A percentile compares a stretch with the other conserved stretches of the same genome.
Conservation (phyloP, 2,113 vertebrate genomes). For the Paraplagusia blochii region DNA sequence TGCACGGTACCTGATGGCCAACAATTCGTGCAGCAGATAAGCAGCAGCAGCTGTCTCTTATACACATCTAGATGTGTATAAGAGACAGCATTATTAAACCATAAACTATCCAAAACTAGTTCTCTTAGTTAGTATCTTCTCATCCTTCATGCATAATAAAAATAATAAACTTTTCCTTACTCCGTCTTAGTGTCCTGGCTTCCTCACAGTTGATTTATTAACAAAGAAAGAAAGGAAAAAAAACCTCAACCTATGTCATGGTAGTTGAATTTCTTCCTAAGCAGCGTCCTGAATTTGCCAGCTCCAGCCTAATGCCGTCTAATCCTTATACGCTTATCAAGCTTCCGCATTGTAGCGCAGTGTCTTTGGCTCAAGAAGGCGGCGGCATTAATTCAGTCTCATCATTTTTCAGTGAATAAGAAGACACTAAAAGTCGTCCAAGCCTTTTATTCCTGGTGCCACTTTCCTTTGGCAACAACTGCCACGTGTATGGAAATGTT, state of each 20-base stretch:
- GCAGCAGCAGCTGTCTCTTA: slow-evolving; percentile 95
- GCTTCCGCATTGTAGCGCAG: slow-evolving; percentile 38
- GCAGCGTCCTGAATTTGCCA: slow-evolving; percentile 35
- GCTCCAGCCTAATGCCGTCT: slow-evolving; percentile 36
- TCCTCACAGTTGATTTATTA: neutral
- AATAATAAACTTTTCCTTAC: neutral
- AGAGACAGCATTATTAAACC: slow-evolving; percentile 2
- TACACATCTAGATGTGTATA: too few species aligned
- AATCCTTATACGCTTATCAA: slow-evolving; percentile 61
- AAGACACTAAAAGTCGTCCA: slow-evolving; percentile 45
- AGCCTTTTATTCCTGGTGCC: slow-evolving; percentile 41
- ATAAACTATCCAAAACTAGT: neutral
- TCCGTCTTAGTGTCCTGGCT: neutral
- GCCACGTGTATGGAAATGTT: slow-evolving; percentile 45
- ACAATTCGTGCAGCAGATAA: slow-evolving; percentile 93
- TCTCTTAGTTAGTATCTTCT: slow-evolving; percentile 1
- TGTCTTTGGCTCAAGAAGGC: slow-evolving; percentile 49
- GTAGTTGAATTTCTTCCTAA: slow-evolving; percentile 53
- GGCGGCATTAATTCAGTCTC: slow-evolving; percentile 57
- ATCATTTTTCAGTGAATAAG: slow-evolving; percentile 45
- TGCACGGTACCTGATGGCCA: slow-evolving; percentile 87
- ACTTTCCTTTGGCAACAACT: slow-evolving; percentile 37
- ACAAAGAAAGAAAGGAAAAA: slow-evolving; percentile 24
- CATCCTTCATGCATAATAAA: neutral
- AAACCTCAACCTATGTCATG: slow-evolving; percentile 15